These are phyloP conservation scores for Caenorhabditis latens DNA, from an alignment of 1,140 invertebrate genomes.

Conservation along the genomic window DNA sequence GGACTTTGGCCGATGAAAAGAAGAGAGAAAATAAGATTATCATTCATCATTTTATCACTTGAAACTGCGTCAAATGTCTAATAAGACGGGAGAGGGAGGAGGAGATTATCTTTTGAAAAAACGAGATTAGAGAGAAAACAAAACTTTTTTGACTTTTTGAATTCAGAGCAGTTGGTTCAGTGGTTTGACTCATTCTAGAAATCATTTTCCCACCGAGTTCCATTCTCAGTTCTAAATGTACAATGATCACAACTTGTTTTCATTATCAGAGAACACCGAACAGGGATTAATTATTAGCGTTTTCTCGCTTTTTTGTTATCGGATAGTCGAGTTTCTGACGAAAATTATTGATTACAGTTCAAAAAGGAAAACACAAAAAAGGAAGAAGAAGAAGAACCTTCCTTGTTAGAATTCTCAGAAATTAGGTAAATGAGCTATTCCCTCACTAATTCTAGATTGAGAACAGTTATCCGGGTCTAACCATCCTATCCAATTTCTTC, in stretches of 20 bases:
- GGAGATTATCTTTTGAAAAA: slow-evolving; percentile 15
- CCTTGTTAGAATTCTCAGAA: not conserved
- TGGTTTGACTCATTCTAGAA: not conserved
- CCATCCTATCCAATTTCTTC: too few species aligned
- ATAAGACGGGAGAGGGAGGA: not conserved
- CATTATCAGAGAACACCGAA: not conserved
- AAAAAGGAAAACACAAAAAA: not conserved
- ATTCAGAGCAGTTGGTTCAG: not conserved
- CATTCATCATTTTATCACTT: slow-evolving; percentile 3
- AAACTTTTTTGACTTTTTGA: not conserved
- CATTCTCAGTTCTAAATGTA: not conserved
- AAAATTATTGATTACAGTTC: not conserved
- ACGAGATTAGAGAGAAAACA: not conserved
- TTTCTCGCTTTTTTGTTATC: not conserved
- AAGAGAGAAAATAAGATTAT: not conserved
- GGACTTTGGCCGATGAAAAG: slow-evolving; percentile 16
- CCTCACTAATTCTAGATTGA: too few species aligned
- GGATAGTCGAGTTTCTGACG: not conserved
- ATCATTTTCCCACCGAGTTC: not conserved
- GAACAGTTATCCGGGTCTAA: too few species aligned
- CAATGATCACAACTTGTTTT: slow-evolving; percentile 2
- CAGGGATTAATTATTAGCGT: not conserved
- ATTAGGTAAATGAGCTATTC: too few species aligned
- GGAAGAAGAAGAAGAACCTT: not conserved
- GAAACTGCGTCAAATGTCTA: slow-evolving; percentile 44